These are phyloP conservation scores for Patagioenas fasciata DNA, from an alignment of 2,113 vertebrate genomes.

Conservation along the genomic window DNA sequence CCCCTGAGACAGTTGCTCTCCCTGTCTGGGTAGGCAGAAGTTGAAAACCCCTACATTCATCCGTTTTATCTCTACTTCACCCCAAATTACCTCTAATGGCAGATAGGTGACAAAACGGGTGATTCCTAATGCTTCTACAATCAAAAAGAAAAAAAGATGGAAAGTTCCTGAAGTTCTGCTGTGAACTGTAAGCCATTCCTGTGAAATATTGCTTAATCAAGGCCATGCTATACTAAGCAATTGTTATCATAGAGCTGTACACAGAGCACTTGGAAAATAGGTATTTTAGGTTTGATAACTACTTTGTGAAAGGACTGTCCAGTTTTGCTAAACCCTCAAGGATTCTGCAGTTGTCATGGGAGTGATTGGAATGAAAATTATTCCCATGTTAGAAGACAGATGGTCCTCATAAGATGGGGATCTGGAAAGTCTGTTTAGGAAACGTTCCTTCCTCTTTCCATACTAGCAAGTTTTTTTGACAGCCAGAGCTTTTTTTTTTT, in stretches of 20 bases:
- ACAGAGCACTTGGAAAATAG: not conserved
- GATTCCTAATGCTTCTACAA: not conserved
- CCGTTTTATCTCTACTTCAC: not conserved
- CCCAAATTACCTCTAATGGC: not conserved
- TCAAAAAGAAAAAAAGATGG: not conserved
- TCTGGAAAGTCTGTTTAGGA: not conserved
- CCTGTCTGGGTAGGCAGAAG: not conserved
- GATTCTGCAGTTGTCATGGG: not conserved
- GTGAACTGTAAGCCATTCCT: not conserved
- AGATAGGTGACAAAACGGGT: not conserved
- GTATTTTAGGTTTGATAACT: not conserved
- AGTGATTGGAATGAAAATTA: not conserved
- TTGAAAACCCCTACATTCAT: not conserved
- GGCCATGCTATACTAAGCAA: not conserved
- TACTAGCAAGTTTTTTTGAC: not conserved
- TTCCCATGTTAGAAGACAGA: not conserved
- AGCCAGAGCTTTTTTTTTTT: not conserved
- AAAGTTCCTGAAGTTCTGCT: not conserved
- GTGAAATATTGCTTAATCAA: accelerated
- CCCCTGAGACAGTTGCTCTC: not conserved
- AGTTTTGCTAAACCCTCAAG: not conserved
- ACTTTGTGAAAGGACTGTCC: not conserved
- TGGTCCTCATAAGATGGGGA: not conserved
- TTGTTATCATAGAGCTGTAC: not conserved
- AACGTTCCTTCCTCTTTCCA: not conserved